Evolutionary conservation across 2,113 vertebrate genomes (phyloP).

Genomic region (Mus pahari): DNA sequence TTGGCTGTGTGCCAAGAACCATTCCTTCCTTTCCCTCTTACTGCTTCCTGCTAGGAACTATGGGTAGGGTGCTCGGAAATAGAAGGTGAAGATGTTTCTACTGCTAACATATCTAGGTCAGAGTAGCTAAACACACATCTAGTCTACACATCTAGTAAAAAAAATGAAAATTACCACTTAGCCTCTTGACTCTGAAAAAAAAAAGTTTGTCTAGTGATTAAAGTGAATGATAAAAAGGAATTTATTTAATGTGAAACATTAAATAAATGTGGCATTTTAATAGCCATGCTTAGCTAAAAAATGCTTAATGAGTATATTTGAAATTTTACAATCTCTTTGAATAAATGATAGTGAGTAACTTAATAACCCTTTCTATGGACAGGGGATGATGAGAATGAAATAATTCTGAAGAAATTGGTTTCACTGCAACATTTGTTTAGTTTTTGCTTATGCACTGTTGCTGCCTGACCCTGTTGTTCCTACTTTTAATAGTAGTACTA

Average conservation of each 20-base stretch:
- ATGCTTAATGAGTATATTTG: background rate
- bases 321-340: background rate
- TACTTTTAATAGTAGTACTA: background rate
- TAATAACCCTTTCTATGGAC: background rate
- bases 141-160: background rate
- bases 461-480: background rate
- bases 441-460: background rate
- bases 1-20: background rate
- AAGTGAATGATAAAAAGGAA: slow-evolving; percentile 18
- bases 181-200: slow-evolving; percentile 15
- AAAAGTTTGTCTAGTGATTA: background rate
- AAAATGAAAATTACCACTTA: background rate
- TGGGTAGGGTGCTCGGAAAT: background rate
- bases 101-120: background rate
- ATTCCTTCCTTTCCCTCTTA: background rate
- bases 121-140: background rate
- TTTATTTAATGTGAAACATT: slow-evolving; percentile 27
- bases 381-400: background rate
- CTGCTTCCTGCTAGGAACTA: slow-evolving; percentile 18
- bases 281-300: background rate
- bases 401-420: background rate
- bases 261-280: slow-evolving; percentile 16
- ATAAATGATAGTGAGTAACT: background rate
- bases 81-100: slow-evolving; percentile 17
- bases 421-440: background rate